Base-by-base conservation (phyloP, 1,140 invertebrate genomes). In the Zaprionus vittiger region DNA sequence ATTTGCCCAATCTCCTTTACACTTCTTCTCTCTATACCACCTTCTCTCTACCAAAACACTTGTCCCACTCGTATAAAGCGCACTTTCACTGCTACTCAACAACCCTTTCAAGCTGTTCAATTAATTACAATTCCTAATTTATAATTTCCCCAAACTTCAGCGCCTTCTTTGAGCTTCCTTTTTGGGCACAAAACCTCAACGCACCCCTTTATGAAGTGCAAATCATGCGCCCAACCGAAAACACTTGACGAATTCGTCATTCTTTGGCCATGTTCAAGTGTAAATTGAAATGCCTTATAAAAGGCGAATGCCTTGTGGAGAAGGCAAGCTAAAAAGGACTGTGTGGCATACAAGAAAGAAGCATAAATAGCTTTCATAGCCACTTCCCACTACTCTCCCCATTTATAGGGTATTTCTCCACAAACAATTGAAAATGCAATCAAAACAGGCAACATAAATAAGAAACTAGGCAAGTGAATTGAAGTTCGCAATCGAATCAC, bases 371-470 rank as follows among this genome's bases (percentile, higher is more conserved):
- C 28, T 3, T 9, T 31, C 2, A 31, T 9, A 31, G 28, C 0
- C 7, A 9, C 9, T 31, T 31, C 2, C 9, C 31, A 34, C 31
- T 34, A 11, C 31, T 3, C 31, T 11, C 9, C 4, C 3, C 6
- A 9, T 6, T 44, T 44, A 20, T n/a, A 47, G 41, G 7, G 41
- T 26, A 54, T 54, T 24, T 15, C 20, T 12, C 11, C 9, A 11
- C 4, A 4, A 6, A 22, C 6, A 31, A 60, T 28, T 31, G 15
- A 14, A 47, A 62, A 61, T 34, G 9, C 22, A 66, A 72, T 60
- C 34, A 61, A 71, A 75, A 64, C 63, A 62, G 5, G 15, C 15
- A 65, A 62, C 55, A 57, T 34, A 69, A 49, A 28, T 63, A 20
- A 56, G 41, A 47, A 62, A 66, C 24, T 60, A 62, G 63, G 28